Base-by-base conservation (phyloP, 2,888 invertebrate genomes). In the Sarcophaga rosellei region DNA sequence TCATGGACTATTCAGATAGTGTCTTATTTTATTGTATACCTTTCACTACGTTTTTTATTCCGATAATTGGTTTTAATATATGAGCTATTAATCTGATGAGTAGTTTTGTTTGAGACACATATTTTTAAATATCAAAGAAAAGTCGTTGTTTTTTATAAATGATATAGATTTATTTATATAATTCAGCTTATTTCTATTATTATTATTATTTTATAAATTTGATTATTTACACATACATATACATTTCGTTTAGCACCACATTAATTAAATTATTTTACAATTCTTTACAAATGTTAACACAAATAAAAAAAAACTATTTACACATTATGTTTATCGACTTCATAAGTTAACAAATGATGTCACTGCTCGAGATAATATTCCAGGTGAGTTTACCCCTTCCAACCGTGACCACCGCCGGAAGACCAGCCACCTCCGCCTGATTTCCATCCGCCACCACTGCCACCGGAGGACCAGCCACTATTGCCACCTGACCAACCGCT, bases 401-500 rank as follows among this genome's bases (percentile, higher is more conserved):
- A 89, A 62, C 87, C 90, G n/a, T 85, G 61, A 73, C 82, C 76
- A 45, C 84, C 79, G 3, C 78, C 85, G 15, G 74, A 69, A 44
- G 77, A 69, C 81, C 78, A 78, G 8, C 77, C 72, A 63, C 83
- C 61, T n/a, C 85, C 81, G 35, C 81, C 81, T 45, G 70, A 69
- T 76, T 81, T 87, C 59, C 88, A 88, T 45, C 89, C 87, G 21
- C 88, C 84, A n/a, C 70, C 63, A 4, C 86, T 61, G 5, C 77
- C 63, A 5, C 83, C 84, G 21, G 79, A 75, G 10, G 74, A 70
- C 78, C 84, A 74, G 25, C 81, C 85, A 62, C 88, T 63, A 12
- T 69, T 87, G 47, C 89, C 88, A 53, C 87, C 88, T 57, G 88
- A 88, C 62, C 87, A 86, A 5, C 88, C 85, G 65, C 89, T 81